Percentiles rank a stretch among this genome's conserved stretches.
Evolutionary conservation across 2,888 invertebrate genomes (phyloP).

Genomic region (Leptinotarsa haldemani): DNA sequence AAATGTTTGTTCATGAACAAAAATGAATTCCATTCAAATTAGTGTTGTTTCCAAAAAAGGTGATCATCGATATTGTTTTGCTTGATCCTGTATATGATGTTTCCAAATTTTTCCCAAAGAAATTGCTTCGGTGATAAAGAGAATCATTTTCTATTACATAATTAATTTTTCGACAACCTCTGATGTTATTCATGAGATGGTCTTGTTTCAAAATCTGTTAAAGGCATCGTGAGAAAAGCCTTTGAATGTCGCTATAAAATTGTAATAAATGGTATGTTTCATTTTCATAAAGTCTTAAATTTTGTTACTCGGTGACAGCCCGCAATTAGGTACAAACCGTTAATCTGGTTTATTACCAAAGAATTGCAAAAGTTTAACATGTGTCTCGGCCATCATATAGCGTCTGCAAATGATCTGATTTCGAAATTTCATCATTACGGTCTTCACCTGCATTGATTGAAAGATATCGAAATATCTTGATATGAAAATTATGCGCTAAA

Average conservation of each 20-base stretch:
- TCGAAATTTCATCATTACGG: not conserved
- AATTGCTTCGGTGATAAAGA: too few species aligned
- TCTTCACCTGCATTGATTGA: slow-evolving; percentile 1
- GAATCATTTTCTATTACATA: not conserved
- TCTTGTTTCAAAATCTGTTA: not conserved
- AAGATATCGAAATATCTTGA: not conserved
- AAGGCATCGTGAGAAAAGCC: not conserved
- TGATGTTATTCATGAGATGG: not conserved
- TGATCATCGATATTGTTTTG: too few species aligned
- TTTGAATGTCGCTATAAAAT: not conserved
- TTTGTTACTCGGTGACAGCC: slow-evolving; percentile 3
- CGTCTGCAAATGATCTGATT: not conserved
- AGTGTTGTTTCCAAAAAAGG: too few species aligned
- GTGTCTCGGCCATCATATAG: not conserved
- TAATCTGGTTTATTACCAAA: not conserved
- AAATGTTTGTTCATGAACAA: too few species aligned
- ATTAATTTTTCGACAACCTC: not conserved
- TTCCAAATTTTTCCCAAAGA: too few species aligned
- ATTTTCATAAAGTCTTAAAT: not conserved
- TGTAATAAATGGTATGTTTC: not conserved
- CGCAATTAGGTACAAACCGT: not conserved
- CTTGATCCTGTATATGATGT: too few species aligned
- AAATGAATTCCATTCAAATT: too few species aligned
- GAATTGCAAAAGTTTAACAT: not conserved
- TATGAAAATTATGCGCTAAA: too few species aligned